Evolutionary conservation across 2,113 vertebrate genomes (phyloP), one percentile per base, ranked within the genome.

Genomic region (Bolborhynchus lineola): DNA sequence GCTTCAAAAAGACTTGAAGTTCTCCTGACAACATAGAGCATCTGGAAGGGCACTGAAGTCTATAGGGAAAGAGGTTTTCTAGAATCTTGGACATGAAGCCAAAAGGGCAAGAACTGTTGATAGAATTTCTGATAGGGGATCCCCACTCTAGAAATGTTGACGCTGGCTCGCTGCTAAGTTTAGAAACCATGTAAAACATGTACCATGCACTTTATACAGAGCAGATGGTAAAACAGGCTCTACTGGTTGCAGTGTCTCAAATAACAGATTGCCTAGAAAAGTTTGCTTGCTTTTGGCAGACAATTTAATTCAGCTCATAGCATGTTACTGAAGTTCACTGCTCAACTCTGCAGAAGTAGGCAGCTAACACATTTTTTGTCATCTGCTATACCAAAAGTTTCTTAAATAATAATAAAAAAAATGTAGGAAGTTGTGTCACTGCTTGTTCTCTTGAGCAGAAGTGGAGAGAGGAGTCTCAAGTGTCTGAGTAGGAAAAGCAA

Each of bases 211-310:
- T 95, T 92, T 68, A 80, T 55, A 28, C 63, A 67, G 96, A 97
- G 79, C 97, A 97, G 96, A 97, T 96, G 96, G 96, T 86, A 44
- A 82, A 95, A 82, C 93, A 97, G 95, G 87, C 84, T 96, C 84
- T 82, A 85, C 95, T 93, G 52, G 83, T 96, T 95, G 92, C 90
- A 95, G 88, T 96, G 97, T 96, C 95, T 95, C 77, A 93, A 95
- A 91, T 67, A 97, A 97, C 97, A 98, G 98, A 97, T 97, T 97
- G 97, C 60, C 96, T 97, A 41, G 89, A 95, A 93, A 96, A 95
- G 82, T 76, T 95, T 96, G 57, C 84, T 76, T 93, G 68, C 71
- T 82, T 89, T 85, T 95, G 96, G 94, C 94, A 89, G 67, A 49
- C 13, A 63, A 83, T 88, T 93, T 94, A 79, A 94, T 72, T 88